Base-by-base conservation (phyloP, 2,888 invertebrate genomes). In the Epirrita christyi region DNA sequence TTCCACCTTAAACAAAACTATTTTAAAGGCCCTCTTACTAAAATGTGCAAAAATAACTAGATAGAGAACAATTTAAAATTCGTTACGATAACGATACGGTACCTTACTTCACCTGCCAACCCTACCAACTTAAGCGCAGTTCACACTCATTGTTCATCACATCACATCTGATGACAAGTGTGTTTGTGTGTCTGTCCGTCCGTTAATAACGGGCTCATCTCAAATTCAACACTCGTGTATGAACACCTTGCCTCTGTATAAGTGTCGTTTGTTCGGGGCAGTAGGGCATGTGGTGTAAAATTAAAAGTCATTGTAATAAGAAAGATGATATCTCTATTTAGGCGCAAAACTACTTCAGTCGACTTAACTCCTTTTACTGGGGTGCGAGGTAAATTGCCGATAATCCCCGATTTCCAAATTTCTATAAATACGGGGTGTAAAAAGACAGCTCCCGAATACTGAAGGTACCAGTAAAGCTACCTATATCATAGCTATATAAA, bases 111-210 rank as follows among this genome's bases (percentile, higher is more conserved):
- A 21, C 21, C 7, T 38, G 10, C 27, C 41, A 41, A n/a, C 41
- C 41, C 41, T 41, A 41, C 21, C 5, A 10, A 27, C 21, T 41
- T 27, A 41, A 41, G 41, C 41, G 10, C 41, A 41, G 41, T 41
- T 41, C 41, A 41, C 41, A 41, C 41, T 41, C 41, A 41, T 41
- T 41, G 41, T 41, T 41, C 14, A 41, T n/a, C 5, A 10, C n/a
- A n/a, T n/a, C n/a, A n/a, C n/a, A n/a, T 41, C 21, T 27, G 41
- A 41, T 21, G 41, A 41, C 41, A 41, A 41, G 41, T 41, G 41
- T 41, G 21, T 41, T 27, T 41, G 41, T 41, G n/a, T 27, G 41
- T 41, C 6, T 21, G 41, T 27, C 21, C n/a, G 41, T 41, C 41
- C 41, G 27, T 41, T 41, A 41, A 8, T 41, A 41, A 41, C 41